Percentiles rank a stretch among this genome's conserved stretches.
Conservation (phyloP, 2,797 vertebrate genomes). For the Zonotrichia albicollis region DNA sequence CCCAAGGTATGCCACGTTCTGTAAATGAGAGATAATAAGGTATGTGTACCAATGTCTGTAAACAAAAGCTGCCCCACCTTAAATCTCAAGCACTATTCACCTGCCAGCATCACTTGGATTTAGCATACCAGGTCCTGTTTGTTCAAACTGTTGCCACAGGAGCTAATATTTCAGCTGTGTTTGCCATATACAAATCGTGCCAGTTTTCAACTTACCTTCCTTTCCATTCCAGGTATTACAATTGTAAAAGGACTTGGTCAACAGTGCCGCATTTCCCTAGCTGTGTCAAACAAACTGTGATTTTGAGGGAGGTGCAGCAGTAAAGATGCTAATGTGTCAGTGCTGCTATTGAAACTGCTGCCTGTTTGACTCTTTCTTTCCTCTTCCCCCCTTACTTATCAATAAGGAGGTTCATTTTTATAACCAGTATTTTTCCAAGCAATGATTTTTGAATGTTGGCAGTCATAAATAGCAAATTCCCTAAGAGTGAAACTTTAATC, state of each 20-base stretch:
- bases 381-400: not conserved
- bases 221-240: not conserved
- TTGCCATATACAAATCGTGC: not conserved
- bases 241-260: not conserved
- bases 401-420: not conserved
- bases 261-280: not conserved
- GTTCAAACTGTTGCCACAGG: constrained; percentile 38
- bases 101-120: constrained; percentile 45
- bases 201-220: not conserved
- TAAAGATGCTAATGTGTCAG: not conserved
- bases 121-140: constrained; percentile 28
- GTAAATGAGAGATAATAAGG: constrained; percentile 50
- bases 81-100: constrained; percentile 57
- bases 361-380: not conserved
- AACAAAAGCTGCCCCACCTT: constrained; percentile 52
- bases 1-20: constrained; percentile 43
- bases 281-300: not conserved
- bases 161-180: constrained; percentile 24
- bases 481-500: not conserved
- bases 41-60: constrained; percentile 46
- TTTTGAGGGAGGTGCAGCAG: too few species aligned
- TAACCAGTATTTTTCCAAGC: not conserved
- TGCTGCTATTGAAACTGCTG: not conserved
- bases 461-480: not conserved
- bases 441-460: not conserved